Evolutionary conservation across 1,140 invertebrate genomes (phyloP), one percentile per base, ranked within the genome.

Genomic region (Sipha flava): DNA sequence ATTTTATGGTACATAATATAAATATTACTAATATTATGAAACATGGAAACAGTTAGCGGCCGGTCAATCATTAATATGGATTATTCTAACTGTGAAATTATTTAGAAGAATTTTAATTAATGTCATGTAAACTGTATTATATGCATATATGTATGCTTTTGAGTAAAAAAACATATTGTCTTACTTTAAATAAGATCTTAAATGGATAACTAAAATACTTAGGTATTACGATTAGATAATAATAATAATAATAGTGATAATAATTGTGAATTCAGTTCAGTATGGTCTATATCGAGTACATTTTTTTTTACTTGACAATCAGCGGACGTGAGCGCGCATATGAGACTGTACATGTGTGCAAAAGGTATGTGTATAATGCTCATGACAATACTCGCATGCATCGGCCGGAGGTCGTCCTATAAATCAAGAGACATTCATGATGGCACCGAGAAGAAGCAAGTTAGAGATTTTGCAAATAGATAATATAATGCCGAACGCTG

Each of bases 381-480:
- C 73, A 43, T 59, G 73, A 77, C 73, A 77, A 77, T 77, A 77
- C 52, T 57, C 16, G 52, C 34, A 57, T 52, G 52, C 34, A 57
- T 52, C 43, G 73, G 73, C 49, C 73, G 52, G 73, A 77, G 73
- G 73, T 77, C 73, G 52, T 77, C 49, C 73, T 37, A 77, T 77
- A 77, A 77, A 77, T 77, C 73, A 77, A 77, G 52, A 26, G 52
- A 40, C 73, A 54, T 77, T 77, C 73, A 77, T 54, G 52, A 77
- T 77, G 73, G 52, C 49, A 77, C 34, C 47, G 70, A 40, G 47
- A 70, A 70, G 34, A 23, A 75, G 70, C 70, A 54, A 49, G 70
- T 75, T 52, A 57, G 73, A 77, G 73, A 77, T 77, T 77, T 77
- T 40, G 54, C 52, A 34, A 77, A 77, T 77, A 77, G 73, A 77